Base-by-base conservation (phyloP, 2,888 invertebrate species). In the Ferrisia virgata region DNA sequence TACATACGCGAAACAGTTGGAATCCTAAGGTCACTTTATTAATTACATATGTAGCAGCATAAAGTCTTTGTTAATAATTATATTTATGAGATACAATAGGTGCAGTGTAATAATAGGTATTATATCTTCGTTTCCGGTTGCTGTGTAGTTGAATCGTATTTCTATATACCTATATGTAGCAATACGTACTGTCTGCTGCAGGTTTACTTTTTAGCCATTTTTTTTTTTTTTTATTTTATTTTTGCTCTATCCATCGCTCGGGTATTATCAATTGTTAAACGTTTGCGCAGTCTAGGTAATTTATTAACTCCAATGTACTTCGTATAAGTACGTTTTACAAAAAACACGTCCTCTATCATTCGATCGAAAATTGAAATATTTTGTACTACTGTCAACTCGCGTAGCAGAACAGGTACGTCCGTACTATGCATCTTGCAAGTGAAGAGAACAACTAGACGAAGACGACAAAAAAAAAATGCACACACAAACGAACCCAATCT, bases 111-210 rank as follows among this genome's bases (percentile, higher is more conserved):
- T 81, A 53, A 81, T 81, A 81, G 81, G 81, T 81, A 81, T 80
- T 80, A 80, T 53, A 81, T 81, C 81, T 81, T 81, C 64, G 81
- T 81, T 81, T 81, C 81, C 81, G 81, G 81, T 58, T 64, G 53
- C 58, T 53, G 53, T 47, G 47, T 47, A n/a, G n/a, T 43, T 64
- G 58, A 81, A 81, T 80, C 31, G 47, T 53, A 79, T 81, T 47
- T 53, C 81, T 53, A 22, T 58, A 39, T 47, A 47, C 18, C 40
- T 40, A 40, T 40, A 4, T 36, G 36, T n/a, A n/a, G n/a, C n/a
- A n/a, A n/a, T n/a, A n/a, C n/a, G n/a, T n/a, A n/a, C 5, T 47
- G 47, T 79, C 79, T 47, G n/a, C 79, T 47, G 40, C 15, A 18
- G 15, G 39, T 40, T 64, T n/a, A 28, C 33, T 72, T 72, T 72